phyloP scores from a whole-genome alignment of 2,797 vertebrate genomes.

The Corythornis leucogaster region DNA sequence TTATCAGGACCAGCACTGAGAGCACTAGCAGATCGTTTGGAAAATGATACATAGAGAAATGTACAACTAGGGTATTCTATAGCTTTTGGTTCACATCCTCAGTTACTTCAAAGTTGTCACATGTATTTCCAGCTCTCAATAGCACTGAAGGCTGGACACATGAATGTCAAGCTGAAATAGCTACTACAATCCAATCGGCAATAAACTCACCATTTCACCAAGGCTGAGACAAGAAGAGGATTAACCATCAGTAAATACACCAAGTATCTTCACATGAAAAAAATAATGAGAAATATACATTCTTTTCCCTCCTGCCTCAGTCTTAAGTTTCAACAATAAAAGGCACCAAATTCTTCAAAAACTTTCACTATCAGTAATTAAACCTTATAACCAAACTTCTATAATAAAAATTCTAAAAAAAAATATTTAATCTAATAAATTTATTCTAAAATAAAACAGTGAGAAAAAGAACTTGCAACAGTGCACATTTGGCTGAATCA shows the following conservation, averaged over 20 bases:
- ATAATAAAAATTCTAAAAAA: too few species aligned
- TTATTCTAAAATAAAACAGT: not conserved
- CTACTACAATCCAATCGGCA: not conserved
- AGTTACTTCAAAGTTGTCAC: not conserved
- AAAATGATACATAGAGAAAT: fast-evolving
- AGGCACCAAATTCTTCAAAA: not conserved
- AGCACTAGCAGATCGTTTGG: not conserved
- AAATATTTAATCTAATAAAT: too few species aligned
- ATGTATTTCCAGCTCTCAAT: not conserved
- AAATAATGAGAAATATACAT: not conserved
- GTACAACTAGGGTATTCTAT: not conserved
- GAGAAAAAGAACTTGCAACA: not conserved
- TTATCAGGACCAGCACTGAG: not conserved
- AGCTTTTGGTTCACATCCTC: not conserved
- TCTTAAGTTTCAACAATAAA: not conserved
- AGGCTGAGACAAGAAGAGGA: not conserved
- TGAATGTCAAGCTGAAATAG: not conserved
- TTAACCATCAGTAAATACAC: not conserved
- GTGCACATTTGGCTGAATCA: not conserved
- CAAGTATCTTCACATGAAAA: not conserved
- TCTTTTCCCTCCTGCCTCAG: not conserved
- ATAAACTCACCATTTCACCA: not conserved
- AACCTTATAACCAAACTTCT: not conserved
- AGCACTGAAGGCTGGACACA: not conserved
- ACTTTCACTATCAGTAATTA: not conserved